phyloP scores from a whole-genome alignment of 2,113 vertebrate genomes.

The Labeo rohita region DNA sequence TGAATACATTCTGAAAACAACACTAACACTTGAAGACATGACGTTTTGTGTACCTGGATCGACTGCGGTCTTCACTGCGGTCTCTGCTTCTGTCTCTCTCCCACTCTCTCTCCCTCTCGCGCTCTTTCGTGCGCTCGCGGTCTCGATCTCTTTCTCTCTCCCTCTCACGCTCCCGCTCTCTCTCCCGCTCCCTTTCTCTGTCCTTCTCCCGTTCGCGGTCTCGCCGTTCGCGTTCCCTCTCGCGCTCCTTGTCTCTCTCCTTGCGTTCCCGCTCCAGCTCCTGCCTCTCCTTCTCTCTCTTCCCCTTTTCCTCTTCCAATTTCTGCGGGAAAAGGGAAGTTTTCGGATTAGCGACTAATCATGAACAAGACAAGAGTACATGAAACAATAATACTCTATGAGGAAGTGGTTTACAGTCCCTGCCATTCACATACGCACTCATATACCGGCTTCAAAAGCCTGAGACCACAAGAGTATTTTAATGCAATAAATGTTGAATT shows the following conservation, averaged over 20 bases:
- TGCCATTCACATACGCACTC: not conserved
- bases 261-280: conserved; percentile 92
- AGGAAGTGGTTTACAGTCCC: conserved; percentile 53
- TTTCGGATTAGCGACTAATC: conserved; percentile 56
- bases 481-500: not conserved
- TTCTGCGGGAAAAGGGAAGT: conserved; percentile 94
- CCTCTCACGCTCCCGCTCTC: conserved; percentile 82
- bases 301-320: conserved; percentile 99
- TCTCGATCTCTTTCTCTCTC: conserved; percentile 77
- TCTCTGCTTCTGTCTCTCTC: conserved; percentile 87
- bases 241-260: conserved; percentile 77
- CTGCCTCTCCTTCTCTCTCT: conserved; percentile 91
- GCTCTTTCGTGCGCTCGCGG: conserved; percentile 83
- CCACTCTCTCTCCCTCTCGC: conserved; percentile 82
- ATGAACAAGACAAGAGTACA: conserved; percentile 4
- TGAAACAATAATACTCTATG: conserved; percentile 52
- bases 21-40: not conserved
- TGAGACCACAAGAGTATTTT: not conserved
- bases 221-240: conserved; percentile 79
- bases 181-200: conserved; percentile 88
- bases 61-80: conserved; percentile 85
- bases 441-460: conserved; percentile 7
- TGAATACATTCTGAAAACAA: no score
- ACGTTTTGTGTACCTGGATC: conserved; percentile 82
- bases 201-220: conserved; percentile 94